Percentiles rank a stretch among this genome's conserved stretches.
phyloP scores from a whole-genome alignment of 2,888 invertebrate species.

The Eristalis pertinax region DNA sequence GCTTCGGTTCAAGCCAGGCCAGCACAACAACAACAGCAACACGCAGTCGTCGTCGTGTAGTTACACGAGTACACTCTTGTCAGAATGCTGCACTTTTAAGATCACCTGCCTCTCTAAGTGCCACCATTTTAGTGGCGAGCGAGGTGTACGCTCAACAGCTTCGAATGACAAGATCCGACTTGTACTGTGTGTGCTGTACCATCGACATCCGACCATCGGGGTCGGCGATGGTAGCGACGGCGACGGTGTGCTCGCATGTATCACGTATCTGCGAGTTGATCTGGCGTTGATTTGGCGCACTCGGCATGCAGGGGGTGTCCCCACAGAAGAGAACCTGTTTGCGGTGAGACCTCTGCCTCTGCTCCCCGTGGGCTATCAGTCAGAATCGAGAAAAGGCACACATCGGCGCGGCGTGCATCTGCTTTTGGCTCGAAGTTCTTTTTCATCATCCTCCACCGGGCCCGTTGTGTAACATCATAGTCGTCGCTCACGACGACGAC shows the following conservation, averaged over 20 bases:
- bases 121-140: constrained; percentile 19
- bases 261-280: not conserved
- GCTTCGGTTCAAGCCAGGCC: not conserved
- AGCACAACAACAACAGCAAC: not conserved
- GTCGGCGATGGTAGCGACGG: not conserved
- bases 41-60: not conserved
- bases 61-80: constrained; percentile 36
- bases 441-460: not conserved
- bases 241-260: not conserved
- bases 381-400: constrained; percentile 6
- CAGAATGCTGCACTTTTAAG: constrained; percentile 60
- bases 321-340: not conserved
- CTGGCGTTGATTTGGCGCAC: not conserved
- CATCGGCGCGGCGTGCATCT: not conserved
- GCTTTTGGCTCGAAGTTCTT: constrained; percentile 10
- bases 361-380: not conserved
- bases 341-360: not conserved
- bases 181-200: constrained; percentile 3
- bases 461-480: constrained; percentile 39
- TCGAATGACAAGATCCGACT: constrained; percentile 22
- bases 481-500: not conserved
- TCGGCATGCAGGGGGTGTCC: not conserved
- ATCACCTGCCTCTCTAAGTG: constrained; percentile 55
- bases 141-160: constrained; percentile 23
- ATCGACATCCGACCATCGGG: not conserved